Conservation (phyloP, 1,140 invertebrate genomes). For the Arion vulgaris region DNA sequence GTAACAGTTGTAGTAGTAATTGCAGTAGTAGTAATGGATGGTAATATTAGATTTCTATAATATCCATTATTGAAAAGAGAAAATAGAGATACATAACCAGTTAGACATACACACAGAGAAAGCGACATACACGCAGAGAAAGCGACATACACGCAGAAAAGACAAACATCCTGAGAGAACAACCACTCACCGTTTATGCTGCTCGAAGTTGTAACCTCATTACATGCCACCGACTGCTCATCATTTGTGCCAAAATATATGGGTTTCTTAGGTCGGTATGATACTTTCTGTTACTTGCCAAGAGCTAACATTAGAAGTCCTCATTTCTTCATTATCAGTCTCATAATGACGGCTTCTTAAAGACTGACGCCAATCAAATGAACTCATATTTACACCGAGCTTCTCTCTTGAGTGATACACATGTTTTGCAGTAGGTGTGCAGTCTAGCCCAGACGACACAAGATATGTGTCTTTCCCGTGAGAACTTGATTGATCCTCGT, state of each 20-base stretch:
- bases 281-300: not conserved
- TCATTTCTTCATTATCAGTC: not conserved
- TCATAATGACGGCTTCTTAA: not conserved
- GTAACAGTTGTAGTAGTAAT: too few relatives aligned
- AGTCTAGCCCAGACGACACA: not conserved
- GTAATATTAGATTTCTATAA: too few relatives aligned
- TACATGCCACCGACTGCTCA: not conserved
- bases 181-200: not conserved
- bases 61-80: too few relatives aligned
- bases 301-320: not conserved
- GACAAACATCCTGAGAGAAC: too few relatives aligned
- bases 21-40: too few relatives aligned
- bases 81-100: too few relatives aligned
- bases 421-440: not conserved
- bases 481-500: too few relatives aligned
- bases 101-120: too few relatives aligned
- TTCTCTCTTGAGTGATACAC: not conserved
- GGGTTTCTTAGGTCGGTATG: not conserved
- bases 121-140: too few relatives aligned
- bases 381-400: not conserved
- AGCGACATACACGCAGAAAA: too few relatives aligned
- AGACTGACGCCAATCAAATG: not conserved
- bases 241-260: not conserved
- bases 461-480: not conserved
- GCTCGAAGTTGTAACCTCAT: not conserved